Base-by-base conservation (phyloP, 1,140 invertebrate species). In the Diprion similis region DNA sequence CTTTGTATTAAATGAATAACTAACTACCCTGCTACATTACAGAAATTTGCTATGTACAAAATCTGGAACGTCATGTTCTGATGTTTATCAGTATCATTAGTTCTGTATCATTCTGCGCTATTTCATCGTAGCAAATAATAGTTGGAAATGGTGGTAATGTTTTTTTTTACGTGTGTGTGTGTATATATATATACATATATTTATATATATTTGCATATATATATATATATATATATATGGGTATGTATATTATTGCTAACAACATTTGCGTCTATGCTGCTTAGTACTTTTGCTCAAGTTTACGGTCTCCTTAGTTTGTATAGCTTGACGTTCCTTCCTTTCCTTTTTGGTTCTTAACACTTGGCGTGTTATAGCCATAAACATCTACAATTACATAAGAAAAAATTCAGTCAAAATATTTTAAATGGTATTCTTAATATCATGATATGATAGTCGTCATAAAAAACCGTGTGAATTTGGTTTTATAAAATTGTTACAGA, bases 351-450 rank as follows among this genome's bases (percentile, higher is more conserved):
- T 91, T 75, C 88, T 86, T 76, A 94, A 86, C 64, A 94, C 93
- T 89, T 92, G 91, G 79, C 90, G 89, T 68, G 93, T 94, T 79
- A 94, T 93, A 72, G 91, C 91, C 87, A 91, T 91, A 84, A 94
- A 94, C 93, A 94, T 94, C 92, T 94, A 84, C 71, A 89, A 88
- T 69, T 75, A 72, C 72, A 82, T 72, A 71, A 19, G 70, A 46
- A 66, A 68, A 71, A 73, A 64, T 37, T 46, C 68, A 37, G 48
- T 71, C 24, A 37, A 37, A 37, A 37, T 37, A 37, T 6, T 37
- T 37, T 37, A 1, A 37, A 18, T 2, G n/a, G n/a, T 17, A 15
- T 15, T 18, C 19, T 24, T 24, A 15, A 15, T 72, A 7, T 72
- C 64, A 68, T 72, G 15, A 4, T 68, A 24, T 13, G 3, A 48